Evolutionary conservation across 2,113 vertebrate genomes (phyloP), one percentile per base, ranked within the genome.

Genomic region (Antigone vipio): DNA sequence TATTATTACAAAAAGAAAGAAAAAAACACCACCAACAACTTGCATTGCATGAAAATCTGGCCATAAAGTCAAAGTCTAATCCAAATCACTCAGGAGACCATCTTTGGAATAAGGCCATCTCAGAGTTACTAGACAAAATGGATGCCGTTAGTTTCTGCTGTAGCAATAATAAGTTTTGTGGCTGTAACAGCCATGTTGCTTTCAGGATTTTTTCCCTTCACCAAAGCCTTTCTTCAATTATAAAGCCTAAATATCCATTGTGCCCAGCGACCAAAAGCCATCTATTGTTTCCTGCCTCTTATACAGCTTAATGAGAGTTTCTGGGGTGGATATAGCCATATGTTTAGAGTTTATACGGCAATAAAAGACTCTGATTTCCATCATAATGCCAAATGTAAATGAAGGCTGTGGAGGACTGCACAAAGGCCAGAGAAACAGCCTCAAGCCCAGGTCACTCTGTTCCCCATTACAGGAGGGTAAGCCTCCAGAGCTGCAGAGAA

Each of bases 91-190:
- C 85, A 87, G 93, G 97, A 95, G 93, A 95, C 91, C 62, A 84
- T 95, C 45, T 92, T 68, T 97, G 92, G 93, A 97, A 94, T 40
- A 88, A 96, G 72, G 87, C 96, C 89, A 96, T 94, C 52, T 89
- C 85, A 74, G 87, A 92, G 42, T 38, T 92, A 52, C 49, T 47
- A 93, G 52, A 66, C 58, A 91, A 97, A 97, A 97, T 94, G 86
- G 81, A 95, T 88, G 60, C 60, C 3, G 0, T 58, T 92, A 59
- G 42, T 80, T 94, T 93, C 73, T 95, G 50, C 66, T 78, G 45
- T 45, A 85, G 67, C 40, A 75, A 50, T 92, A 92, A 90, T 49
- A 80, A 95, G 69, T n/a, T 82, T 95, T 91, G 78, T 62, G 38
- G 66, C 42, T 95, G 58, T n/a, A 95, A 77, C 20, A 95, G 19